Percentiles rank a stretch among this genome's conserved stretches.
Evolutionary conservation across 2,797 vertebrate genomes (phyloP).

Genomic region (Lutjanus campechanus): DNA sequence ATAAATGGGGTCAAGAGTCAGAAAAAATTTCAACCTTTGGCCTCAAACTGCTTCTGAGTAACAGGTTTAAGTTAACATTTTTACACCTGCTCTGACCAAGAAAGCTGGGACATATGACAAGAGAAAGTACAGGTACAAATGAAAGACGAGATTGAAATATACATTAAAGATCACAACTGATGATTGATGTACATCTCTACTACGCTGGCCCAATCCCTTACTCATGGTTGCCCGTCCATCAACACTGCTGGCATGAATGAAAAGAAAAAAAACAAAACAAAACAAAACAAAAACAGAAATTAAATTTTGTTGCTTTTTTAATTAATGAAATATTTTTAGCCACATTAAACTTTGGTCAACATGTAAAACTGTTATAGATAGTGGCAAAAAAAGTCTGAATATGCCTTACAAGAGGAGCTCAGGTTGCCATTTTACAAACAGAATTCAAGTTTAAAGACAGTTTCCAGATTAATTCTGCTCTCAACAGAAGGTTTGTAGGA

Average conservation of each 20-base stretch:
- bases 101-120: conserved; percentile 3
- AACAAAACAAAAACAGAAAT: conserved; percentile 6
- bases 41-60: conserved; percentile 18
- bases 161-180: conserved; percentile 16
- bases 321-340: conserved; percentile 70
- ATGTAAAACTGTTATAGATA: conserved; percentile 69
- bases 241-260: background rate
- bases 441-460: conserved; percentile 30
- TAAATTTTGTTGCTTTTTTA: conserved; percentile 64
- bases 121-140: background rate
- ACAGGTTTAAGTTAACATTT: background rate
- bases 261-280: background rate
- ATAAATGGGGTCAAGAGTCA: conserved; percentile 19
- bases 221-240: background rate
- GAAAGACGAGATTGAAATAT: background rate
- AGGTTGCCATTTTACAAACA: conserved; percentile 37
- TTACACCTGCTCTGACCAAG: conserved; percentile 10
- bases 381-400: conserved; percentile 58
- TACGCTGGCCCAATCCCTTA: background rate
- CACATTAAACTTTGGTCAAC: conserved; percentile 74
- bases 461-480: conserved; percentile 10
- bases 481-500: conserved; percentile 12
- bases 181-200: conserved; percentile 6
- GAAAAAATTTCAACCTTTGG: conserved; percentile 10
- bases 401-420: conserved; percentile 37